Evolutionary conservation across 2,797 vertebrate genomes (phyloP).

Genomic region (Leptodactylus fallax): DNA sequence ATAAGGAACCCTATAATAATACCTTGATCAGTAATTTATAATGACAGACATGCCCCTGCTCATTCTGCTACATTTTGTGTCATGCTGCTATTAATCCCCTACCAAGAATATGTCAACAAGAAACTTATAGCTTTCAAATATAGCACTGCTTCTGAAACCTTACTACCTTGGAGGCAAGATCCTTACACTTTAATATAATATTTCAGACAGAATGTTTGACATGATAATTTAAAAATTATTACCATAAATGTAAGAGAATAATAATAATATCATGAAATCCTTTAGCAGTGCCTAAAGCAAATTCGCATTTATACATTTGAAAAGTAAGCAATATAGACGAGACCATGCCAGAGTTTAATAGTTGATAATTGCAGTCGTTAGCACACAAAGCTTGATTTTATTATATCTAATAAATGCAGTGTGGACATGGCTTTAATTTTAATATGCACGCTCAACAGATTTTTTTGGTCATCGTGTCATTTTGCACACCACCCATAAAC

Average conservation of each 20-base stretch:
- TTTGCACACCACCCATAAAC: background rate
- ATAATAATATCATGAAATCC: background rate
- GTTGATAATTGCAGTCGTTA: background rate
- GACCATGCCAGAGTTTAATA: background rate
- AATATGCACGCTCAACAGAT: constrained; percentile 46
- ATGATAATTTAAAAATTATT: background rate
- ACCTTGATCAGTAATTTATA: background rate
- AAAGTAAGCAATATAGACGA: background rate
- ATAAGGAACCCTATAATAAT: background rate
- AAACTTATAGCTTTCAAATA: background rate
- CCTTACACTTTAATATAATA: background rate
- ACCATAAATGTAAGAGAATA: background rate
- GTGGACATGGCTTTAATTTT: background rate
- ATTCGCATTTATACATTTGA: background rate
- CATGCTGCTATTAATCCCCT: background rate
- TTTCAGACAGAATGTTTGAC: background rate
- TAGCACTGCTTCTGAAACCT: background rate
- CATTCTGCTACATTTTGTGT: background rate
- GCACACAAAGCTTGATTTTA: background rate
- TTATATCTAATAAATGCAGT: background rate
- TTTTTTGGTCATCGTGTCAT: background rate
- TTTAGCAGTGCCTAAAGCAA: background rate
- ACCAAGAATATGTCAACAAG: constrained; percentile 5
- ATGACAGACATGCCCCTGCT: background rate
- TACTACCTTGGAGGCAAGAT: background rate